Evolutionary conservation across 1,140 invertebrate species (phyloP).

Genomic region (Ceratina calcarata): DNA sequence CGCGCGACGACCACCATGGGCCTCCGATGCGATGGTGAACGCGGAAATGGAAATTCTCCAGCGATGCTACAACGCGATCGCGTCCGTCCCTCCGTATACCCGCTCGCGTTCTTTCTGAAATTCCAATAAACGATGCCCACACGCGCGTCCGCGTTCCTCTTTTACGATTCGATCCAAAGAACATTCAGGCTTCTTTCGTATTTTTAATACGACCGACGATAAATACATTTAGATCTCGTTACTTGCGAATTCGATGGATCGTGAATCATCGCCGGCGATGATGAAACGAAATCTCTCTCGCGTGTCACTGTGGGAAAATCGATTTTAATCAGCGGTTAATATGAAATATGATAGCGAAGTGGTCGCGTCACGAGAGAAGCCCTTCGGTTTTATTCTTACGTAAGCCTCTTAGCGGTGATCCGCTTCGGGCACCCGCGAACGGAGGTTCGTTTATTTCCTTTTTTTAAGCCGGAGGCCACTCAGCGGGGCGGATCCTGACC

Average conservation of each 20-base stretch:
- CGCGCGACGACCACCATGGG: constrained; percentile 5
- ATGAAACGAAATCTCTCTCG: constrained; percentile 24
- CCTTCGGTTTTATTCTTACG: constrained; percentile 73
- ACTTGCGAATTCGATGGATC: background rate
- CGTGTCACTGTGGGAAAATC: constrained; percentile 57
- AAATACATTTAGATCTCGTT: background rate
- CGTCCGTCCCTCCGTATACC: background rate
- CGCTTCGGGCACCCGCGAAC: constrained; percentile 63
- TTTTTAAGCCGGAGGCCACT: background rate
- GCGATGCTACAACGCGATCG: background rate
- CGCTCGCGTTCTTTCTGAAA: background rate
- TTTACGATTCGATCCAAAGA: background rate
- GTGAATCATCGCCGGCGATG: constrained; percentile 4
- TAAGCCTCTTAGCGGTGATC: constrained; percentile 73
- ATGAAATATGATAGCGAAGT: constrained; percentile 72
- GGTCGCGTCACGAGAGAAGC: constrained; percentile 63
- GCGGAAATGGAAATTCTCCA: constrained; percentile 34
- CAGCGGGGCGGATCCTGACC: constrained; percentile 14
- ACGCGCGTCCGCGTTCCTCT: background rate
- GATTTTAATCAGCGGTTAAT: constrained; percentile 71
- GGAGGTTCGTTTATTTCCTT: constrained; percentile 57
- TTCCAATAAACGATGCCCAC: background rate
- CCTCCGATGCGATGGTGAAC: constrained; percentile 12
- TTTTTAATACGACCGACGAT: no score
- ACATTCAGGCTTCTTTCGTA: background rate